Percentiles rank a stretch among this genome's conserved stretches.
These are phyloP conservation scores for Cercocebus atys DNA, from an alignment of 2,113 vertebrate genomes.

Conservation along the genomic window DNA sequence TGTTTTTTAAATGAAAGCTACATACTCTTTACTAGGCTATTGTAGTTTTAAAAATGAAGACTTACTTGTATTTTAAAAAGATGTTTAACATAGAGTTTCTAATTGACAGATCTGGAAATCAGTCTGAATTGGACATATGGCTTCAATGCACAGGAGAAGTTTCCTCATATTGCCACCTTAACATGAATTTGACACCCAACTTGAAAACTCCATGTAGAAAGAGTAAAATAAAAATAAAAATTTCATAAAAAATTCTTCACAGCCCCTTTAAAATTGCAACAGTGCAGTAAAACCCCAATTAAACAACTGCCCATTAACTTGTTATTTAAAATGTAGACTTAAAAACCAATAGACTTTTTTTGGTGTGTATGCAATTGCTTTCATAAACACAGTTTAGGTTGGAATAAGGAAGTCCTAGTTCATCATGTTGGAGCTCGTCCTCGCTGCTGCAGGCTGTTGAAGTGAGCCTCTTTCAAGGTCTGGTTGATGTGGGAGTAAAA, in stretches of 20 bases:
- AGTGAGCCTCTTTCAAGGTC: slow-evolving; percentile 94
- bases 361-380: slow-evolving; percentile 70
- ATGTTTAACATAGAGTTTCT: slow-evolving; percentile 78
- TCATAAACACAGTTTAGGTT: slow-evolving; percentile 79
- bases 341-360: slow-evolving; percentile 82
- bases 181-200: slow-evolving; percentile 59
- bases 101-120: slow-evolving; percentile 66
- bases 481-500: slow-evolving; percentile 90
- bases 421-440: slow-evolving; percentile 84
- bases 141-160: slow-evolving; percentile 70
- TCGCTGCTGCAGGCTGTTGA: slow-evolving; percentile 92
- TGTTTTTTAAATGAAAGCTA: slow-evolving; percentile 32
- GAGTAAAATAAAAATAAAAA: slow-evolving; percentile 7
- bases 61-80: slow-evolving; percentile 73
- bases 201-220: slow-evolving; percentile 47
- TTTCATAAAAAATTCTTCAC: slow-evolving; percentile 81
- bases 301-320: slow-evolving; percentile 82
- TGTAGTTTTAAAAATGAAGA: slow-evolving; percentile 77
- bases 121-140: slow-evolving; percentile 74
- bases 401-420: slow-evolving; percentile 79
- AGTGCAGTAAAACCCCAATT: slow-evolving; percentile 83
- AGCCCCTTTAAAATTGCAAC: slow-evolving; percentile 81
- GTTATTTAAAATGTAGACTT: slow-evolving; percentile 82
- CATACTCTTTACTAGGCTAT: slow-evolving; percentile 71
- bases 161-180: slow-evolving; percentile 61